Base-by-base conservation (phyloP, 2,797 vertebrate genomes). In the Peromyscus melanophrys region DNA sequence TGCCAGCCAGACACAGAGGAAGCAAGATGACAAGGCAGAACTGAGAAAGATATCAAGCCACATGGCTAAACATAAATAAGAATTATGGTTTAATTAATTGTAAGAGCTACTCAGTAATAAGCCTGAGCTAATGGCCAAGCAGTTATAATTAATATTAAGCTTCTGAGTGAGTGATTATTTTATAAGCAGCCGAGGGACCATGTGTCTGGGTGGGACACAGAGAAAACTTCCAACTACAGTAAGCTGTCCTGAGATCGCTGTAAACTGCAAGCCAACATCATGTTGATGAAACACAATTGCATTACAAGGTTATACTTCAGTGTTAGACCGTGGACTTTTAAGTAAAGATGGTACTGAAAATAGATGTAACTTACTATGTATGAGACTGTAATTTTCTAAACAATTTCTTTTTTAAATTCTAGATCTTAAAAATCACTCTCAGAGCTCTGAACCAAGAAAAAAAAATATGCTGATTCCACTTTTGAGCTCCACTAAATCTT, bases 341-440 rank as follows among this genome's bases (percentile, higher is more conserved):
- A 59, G 19, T 14, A 84, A 17, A 87, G 82, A 40, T 19, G 84
- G 21, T 46, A 71, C 43, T 81, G 65, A 25, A 84, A 81, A 61
- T 77, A 91, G 12, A 78, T 5, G 13, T 65, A 29, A n/a, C 1
- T 93, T 49, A 76, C 80, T 63, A 0, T 76, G n/a, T 34, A 59
- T 49, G 43, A 16, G 1, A 46, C 61, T 81, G 16, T 14, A 43
- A 19, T 93, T 87, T 91, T 90, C 27, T 89, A 25, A 92, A 55
- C 65, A 52, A 16, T 9, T 82, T 37, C 83, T 84, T 31, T 46
- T 92, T 78, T 25, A 57, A 34, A 57, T 40, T 81, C 31, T 16
- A 61, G 80, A 92, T 46, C 23, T 90, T 63, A 4, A 85, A 94
- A 95, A 85, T 77, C 67, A 76, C 3, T 88, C 40, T 81, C n/a